phyloP scores from a whole-genome alignment of 1,140 invertebrate species.

The Acromyrmex echinatior region DNA sequence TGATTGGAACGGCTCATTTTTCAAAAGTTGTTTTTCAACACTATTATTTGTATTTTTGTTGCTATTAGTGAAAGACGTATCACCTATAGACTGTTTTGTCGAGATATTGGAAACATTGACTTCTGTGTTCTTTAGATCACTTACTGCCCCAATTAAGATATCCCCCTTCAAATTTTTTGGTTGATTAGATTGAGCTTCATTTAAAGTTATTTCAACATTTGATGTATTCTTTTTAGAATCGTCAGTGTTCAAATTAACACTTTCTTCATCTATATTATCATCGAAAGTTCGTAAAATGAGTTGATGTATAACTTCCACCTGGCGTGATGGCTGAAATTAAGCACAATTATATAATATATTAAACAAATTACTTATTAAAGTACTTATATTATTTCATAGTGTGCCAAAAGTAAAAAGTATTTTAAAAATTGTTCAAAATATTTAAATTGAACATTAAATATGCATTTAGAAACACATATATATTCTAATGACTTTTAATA shows the following conservation, averaged over 20 bases:
- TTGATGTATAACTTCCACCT: conserved; percentile 80
- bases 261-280: background rate
- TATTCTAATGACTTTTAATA: background rate
- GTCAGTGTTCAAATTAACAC: background rate
- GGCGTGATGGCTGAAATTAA: conserved; percentile 73
- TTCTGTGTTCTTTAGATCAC: background rate
- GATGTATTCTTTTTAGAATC: background rate
- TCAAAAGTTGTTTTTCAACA: background rate
- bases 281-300: conserved; percentile 79
- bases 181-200: background rate
- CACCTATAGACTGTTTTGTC: background rate
- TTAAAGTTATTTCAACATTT: background rate
- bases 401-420: too few species aligned
- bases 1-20: background rate
- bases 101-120: background rate
- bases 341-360: background rate
- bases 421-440: background rate
- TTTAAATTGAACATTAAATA: background rate
- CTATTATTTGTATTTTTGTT: background rate
- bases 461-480: background rate
- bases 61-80: background rate
- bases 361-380: background rate
- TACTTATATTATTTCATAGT: background rate
- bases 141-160: background rate
- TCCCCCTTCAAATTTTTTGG: background rate